These are phyloP conservation scores for Turritopsis dohrnii DNA, from an alignment of 30 jellyfish, hydroid and myxozoan genomes.

Conservation along the genomic window DNA sequence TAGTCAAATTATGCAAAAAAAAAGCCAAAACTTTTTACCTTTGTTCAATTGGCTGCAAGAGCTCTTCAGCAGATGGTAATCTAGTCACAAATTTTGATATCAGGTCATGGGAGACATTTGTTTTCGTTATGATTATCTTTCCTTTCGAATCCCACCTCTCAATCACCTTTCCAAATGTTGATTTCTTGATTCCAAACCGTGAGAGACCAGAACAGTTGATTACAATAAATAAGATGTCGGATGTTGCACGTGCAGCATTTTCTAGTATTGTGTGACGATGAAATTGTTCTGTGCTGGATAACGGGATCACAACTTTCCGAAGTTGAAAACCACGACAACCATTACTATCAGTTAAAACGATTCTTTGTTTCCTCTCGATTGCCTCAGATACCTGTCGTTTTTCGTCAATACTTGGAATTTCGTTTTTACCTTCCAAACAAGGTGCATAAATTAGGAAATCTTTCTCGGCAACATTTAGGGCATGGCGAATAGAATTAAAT, in stretches of 20 bases:
- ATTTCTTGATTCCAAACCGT: background rate
- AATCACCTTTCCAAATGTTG: background rate
- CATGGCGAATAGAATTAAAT: background rate
- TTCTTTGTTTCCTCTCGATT: background rate
- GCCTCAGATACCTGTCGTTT: background rate
- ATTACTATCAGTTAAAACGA: background rate
- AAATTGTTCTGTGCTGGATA: background rate
- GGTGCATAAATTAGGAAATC: background rate
- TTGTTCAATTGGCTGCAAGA: too few species aligned
- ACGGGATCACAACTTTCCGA: background rate
- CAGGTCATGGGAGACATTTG: background rate
- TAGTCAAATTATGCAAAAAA: too few species aligned
- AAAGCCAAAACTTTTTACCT: too few species aligned
- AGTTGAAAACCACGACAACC: background rate
- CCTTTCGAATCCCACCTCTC: background rate
- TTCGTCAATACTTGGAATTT: background rate
- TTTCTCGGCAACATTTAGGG: background rate
- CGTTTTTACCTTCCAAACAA: background rate
- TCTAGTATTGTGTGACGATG: background rate
- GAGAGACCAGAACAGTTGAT: background rate
- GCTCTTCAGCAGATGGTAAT: too few species aligned
- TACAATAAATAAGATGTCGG: background rate
- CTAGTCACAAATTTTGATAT: background rate
- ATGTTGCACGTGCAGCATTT: background rate
- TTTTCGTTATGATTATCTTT: too few species aligned